Base-by-base conservation (phyloP, 2,113 vertebrate species). In the Cyprinodon brontotheroides region DNA sequence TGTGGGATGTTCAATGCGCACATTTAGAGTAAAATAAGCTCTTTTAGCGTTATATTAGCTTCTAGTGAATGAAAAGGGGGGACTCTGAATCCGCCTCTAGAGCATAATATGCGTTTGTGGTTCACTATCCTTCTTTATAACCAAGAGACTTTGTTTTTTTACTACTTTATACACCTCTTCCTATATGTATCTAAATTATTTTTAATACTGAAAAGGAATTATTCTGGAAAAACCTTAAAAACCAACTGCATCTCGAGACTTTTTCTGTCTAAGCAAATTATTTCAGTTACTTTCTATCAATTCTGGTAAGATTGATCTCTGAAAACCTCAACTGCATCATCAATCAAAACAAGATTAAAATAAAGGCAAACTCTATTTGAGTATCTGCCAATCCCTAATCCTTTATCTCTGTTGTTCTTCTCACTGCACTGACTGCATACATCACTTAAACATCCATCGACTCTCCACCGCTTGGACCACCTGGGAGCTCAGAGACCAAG, bases 291-390 rank as follows among this genome's bases (percentile, higher is more conserved):
- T 67, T 39, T 64, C 38, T 67, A 4, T 79, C 82, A 59, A 71
- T 63, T n/a, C 37, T 72, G 29, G 60, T 1, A 69, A 78, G 79
- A 73, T 66, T 7, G 72, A 77, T 78, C 40, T 79, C 59, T 50
- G 48, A 14, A 15, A 20, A 20, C 17, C 15, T 53, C 45, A 48
- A 37, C 45, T 79, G 79, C 50, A 75, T 40, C 39, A 72, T 76
- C 53, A 82, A 72, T 76, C 53, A 82, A 70, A 71, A 78, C 57
- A 3, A 75, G 81, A 82, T 87, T 82, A 81, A 75, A 70, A 87
- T 20, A 78, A 70, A 22, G 77, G 76, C 61, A 79, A 88, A 85
- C 11, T 63, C 67, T 73, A 59, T 77, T 59, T 68, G 61, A 83
- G 77, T 74, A 72, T 63, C 38, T 75, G 71, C 68, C 36, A 14